Evolutionary conservation across 2,888 invertebrate genomes (phyloP), one percentile per base, ranked within the genome.

Genomic region (Stenichneumon culpator): DNA sequence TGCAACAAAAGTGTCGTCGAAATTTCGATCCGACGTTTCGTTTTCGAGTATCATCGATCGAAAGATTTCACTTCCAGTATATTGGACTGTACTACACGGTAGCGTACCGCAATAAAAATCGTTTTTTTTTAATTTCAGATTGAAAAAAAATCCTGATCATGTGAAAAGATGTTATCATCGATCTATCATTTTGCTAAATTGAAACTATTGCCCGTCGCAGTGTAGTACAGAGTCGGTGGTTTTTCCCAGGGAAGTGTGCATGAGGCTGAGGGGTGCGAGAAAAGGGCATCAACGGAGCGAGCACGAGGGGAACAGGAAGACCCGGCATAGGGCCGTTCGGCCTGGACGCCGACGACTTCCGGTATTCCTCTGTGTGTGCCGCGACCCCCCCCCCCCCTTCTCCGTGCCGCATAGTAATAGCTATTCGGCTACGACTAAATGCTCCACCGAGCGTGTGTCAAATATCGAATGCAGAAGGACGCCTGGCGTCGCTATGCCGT

Each of bases 331-430:
- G 79, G 50, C 65, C 83, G 83, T 78, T 83, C 79, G 73, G 85
- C 85, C 75, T 83, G 79, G 80, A 83, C 83, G 85, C 85, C 79
- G 63, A 54, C 54, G 52, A 77, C 83, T 86, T 86, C 85, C 85
- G 83, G 85, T 82, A 63, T 79, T 47, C 25, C 57, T 52, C 47
- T 36, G 28, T 16, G 39, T 32, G 52, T 22, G 19, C 28, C 47
- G 28, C 14, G 32, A 22, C 25, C 16, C n/a, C 28, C 75, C 67
- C 65, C 50, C 16, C n/a, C 47, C 57, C 3, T 5, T 0, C 7
- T 36, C 28, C 28, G 3, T 19, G 70, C 73, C 70, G 82, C 74
- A 75, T 79, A 67, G 69, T 82, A 79, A 85, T 74, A 73, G 78
- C 36, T 19, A 4, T 28, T 5, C 39, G 67, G 52, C 36, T n/a